Evolutionary conservation across 2,113 vertebrate genomes (phyloP), one percentile per base, ranked within the genome.

Genomic region (Nesoenas mayeri): DNA sequence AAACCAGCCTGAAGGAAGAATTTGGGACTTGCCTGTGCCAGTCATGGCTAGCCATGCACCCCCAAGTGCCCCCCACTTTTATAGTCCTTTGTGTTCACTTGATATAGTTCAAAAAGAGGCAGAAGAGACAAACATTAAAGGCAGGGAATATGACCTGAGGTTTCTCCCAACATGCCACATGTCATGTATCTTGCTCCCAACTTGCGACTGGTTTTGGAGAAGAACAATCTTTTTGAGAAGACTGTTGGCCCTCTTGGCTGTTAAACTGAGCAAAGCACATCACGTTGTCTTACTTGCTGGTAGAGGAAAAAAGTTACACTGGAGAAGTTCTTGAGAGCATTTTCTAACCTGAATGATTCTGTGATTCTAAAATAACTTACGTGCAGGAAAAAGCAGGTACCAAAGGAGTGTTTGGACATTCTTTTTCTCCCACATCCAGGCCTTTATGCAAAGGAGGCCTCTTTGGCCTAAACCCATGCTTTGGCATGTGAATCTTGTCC

Each of bases 31-130:
- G 13, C 32, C 18, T 38, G 22, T 16, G 34, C 40, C 24, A 85
- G 9, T 51, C 61, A 36, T 1, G 12, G 61, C 64, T 66, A 29
- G 0, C 3, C 47, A 66, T 40, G 34, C 2, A 6, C 7, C 15
- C 11, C 3, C 0, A 0, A 12, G 9, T 11, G 7, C 22, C 25
- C 28, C 13, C 2, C 6, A 11, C 5, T 26, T n/a, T 21, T 32
- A 9, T 16, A 64, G 38, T 10, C 31, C 34, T 42, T 6, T 4
- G 40, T 65, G 20, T 15, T 36, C 25, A 31, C 11, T 54, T 51
- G 15, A 34, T 77, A 11, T 15, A 20, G 3, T 13, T 40, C 12
- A 19, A 9, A 51, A n/a, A 47, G 18, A 25, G 28, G 32, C 10
- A 47, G 9, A 51, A 71, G 19, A 64, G 8, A 12, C 26, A 80